Percentiles rank a stretch among this genome's conserved stretches.
These are phyloP conservation scores for Agrochola litura DNA, from an alignment of 2,888 invertebrate genomes.

Conservation along the genomic window DNA sequence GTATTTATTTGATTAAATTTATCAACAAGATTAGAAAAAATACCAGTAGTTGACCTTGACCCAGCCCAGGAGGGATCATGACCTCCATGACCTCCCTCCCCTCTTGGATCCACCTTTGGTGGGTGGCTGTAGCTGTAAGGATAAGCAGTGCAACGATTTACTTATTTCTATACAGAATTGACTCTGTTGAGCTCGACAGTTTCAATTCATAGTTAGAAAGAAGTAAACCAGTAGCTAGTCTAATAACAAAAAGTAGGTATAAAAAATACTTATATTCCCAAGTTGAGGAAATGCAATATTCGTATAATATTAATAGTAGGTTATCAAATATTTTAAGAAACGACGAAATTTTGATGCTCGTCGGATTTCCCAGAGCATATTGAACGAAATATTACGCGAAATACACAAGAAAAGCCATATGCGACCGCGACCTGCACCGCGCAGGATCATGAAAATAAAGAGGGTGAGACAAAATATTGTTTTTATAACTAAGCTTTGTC, in stretches of 20 bases:
- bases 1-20: too few relatives aligned
- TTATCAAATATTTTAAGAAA: conserved; percentile 22
- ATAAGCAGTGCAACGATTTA: background rate
- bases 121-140: background rate
- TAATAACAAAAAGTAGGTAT: background rate
- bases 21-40: too few relatives aligned
- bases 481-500: background rate
- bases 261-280: background rate
- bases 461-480: conserved; percentile 22
- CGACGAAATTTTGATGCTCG: conserved; percentile 27
- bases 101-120: too few relatives aligned
- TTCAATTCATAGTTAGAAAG: background rate
- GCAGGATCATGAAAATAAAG: conserved; percentile 12
- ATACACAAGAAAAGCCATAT: conserved; percentile 24
- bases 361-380: conserved; percentile 37
- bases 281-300: background rate
- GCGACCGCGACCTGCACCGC: background rate
- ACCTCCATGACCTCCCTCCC: too few relatives aligned
- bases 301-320: background rate
- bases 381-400: conserved; percentile 34
- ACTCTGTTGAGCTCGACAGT: background rate
- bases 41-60: too few relatives aligned
- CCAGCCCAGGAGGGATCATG: too few relatives aligned
- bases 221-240: background rate
- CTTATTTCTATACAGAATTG: background rate